Evolutionary conservation across 2,888 invertebrate genomes (phyloP).

Genomic region (Pogonocherus hispidulus): DNA sequence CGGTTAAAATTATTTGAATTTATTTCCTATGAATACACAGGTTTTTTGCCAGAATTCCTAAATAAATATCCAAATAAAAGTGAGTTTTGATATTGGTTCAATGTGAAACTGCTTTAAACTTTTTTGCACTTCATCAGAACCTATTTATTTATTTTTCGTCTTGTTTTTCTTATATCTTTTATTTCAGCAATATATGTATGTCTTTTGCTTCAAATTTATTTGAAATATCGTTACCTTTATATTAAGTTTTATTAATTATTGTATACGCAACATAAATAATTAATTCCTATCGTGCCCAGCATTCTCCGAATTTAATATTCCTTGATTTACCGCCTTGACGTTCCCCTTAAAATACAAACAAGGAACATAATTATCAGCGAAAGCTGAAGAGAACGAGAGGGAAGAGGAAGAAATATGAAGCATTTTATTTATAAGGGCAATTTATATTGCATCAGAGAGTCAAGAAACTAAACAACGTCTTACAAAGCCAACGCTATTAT

Average conservation of each 20-base stretch:
- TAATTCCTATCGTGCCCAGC: slow-evolving; percentile 13
- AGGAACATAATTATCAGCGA: slow-evolving; percentile 26
- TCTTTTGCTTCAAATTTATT: too few relatives aligned
- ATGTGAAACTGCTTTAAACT: too few relatives aligned
- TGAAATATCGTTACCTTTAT: neutral
- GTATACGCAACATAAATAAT: slow-evolving; percentile 11
- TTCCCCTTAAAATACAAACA: slow-evolving; percentile 40
- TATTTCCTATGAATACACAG: too few relatives aligned
- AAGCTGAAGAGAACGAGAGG: slow-evolving; percentile 25
- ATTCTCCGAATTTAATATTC: slow-evolving; percentile 21
- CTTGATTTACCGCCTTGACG: slow-evolving; percentile 26
- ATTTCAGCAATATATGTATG: too few relatives aligned
- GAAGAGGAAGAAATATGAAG: slow-evolving; percentile 46
- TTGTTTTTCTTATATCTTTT: too few relatives aligned
- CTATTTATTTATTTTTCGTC: too few relatives aligned
- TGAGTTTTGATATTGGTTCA: too few relatives aligned
- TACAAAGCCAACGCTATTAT: slow-evolving; percentile 62
- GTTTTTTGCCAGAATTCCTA: too few relatives aligned
- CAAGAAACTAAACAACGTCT: slow-evolving; percentile 57
- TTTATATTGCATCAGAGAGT: slow-evolving; percentile 60
- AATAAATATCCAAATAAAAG: too few relatives aligned
- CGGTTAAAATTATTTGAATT: too few relatives aligned
- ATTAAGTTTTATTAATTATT: neutral
- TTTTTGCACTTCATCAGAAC: too few relatives aligned
- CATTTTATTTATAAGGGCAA: slow-evolving; percentile 53